phyloP scores from a whole-genome alignment of 2,888 invertebrate genomes.

The Stenodema calcarata region DNA sequence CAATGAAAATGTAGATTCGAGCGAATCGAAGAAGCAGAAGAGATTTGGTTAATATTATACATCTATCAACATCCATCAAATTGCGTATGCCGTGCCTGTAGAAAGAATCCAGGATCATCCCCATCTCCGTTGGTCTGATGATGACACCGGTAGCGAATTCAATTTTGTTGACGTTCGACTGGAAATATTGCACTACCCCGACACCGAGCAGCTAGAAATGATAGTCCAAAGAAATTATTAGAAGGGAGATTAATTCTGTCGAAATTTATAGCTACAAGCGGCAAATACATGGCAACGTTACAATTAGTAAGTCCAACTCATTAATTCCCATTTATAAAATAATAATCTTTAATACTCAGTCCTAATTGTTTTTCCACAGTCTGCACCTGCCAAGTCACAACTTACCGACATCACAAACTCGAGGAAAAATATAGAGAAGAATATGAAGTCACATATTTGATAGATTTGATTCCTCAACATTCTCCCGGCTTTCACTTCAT shows the following conservation, averaged over 20 bases:
- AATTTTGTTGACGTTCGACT: conserved; percentile 42
- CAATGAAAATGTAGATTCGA: conserved; percentile 39
- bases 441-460: conserved; percentile 14
- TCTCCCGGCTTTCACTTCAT: neutral
- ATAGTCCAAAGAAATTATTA: too few species aligned
- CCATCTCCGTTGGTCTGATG: conserved; percentile 13
- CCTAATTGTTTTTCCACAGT: too few species aligned
- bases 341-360: too few species aligned
- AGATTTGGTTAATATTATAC: conserved; percentile 4
- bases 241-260: too few species aligned
- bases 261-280: too few species aligned
- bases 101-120: neutral
- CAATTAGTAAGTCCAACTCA: too few species aligned
- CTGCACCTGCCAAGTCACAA: neutral
- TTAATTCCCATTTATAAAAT: too few species aligned
- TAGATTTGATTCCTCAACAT: neutral
- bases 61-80: neutral
- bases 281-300: too few species aligned
- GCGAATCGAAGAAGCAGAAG: conserved; percentile 26
- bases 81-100: neutral
- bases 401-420: conserved; percentile 43
- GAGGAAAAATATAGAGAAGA: conserved; percentile 31
- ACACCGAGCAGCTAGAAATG: conserved; percentile 29
- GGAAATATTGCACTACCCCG: conserved; percentile 38
- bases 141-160: conserved; percentile 41